Evolutionary conservation across 2,113 vertebrate species (phyloP).

Genomic region (Nematolebias whitei): DNA sequence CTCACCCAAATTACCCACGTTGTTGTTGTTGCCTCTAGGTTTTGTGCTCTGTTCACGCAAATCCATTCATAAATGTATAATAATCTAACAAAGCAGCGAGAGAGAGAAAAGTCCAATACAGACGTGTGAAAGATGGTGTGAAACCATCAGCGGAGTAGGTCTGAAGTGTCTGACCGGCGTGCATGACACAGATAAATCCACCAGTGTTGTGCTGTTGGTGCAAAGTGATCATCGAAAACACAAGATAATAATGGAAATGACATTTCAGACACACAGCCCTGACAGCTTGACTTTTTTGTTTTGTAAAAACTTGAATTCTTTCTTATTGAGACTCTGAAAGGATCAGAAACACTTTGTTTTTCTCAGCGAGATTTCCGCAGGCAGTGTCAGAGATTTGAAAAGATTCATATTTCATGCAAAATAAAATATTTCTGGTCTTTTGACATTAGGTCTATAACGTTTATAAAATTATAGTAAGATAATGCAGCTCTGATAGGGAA

Average conservation of each 20-base stretch:
- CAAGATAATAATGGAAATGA: background rate
- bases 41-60: too few relatives aligned
- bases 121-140: background rate
- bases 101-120: too few relatives aligned
- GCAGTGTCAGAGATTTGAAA: background rate
- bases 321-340: background rate
- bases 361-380: background rate
- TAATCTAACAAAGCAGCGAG: background rate
- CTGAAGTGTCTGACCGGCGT: background rate
- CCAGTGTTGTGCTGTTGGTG: background rate
- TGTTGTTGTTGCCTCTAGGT: too few relatives aligned
- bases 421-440: background rate
- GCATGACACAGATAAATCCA: background rate
- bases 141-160: background rate
- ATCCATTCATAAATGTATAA: too few relatives aligned
- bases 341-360: constrained; percentile 1
- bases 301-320: background rate
- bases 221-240: background rate
- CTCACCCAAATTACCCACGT: too few relatives aligned
- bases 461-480: background rate
- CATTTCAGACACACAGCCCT: background rate
- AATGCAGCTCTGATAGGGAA: too few relatives aligned
- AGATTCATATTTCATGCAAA: background rate
- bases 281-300: background rate
- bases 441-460: background rate